Evolutionary conservation across 2,888 invertebrate genomes (phyloP), one percentile per base, ranked within the genome.

Genomic region (Caenorhabditis imperialis): DNA sequence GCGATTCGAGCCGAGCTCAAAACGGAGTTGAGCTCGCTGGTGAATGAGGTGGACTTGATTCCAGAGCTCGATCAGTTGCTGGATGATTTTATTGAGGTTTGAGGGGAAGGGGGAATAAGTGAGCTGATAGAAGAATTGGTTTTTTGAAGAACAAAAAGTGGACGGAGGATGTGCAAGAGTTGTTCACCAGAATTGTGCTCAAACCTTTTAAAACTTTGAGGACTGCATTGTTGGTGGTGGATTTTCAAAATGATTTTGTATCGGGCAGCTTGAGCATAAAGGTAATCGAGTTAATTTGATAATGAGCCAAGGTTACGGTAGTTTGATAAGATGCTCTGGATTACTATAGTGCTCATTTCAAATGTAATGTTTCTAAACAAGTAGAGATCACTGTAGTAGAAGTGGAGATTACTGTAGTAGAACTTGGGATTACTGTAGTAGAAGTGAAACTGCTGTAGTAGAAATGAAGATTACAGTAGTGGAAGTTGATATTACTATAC

Each of bases 231-330:
- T 91, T 98, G 77, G 92, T 97, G 73, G 94, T 98, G 77, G 97
- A 98, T 89, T 96, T 97, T 27, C 97, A 98, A 91, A 97, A 98
- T 90, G 97, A 98, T 90, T 98, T 98, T 90, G 95, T 98, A 88
- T 92, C 93, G 61, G 97, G 97, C 44, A 94, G 95, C 7, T 91
- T 98, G 84, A 93, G 95, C 89, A 93, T 98, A 88, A 94, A 93
- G 74, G 85, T 83, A 42, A 45, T n/a, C n/a, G n/a, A n/a, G n/a
- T n/a, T n/a, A n/a, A n/a, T n/a, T n/a, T n/a, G n/a, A n/a, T n/a
- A n/a, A n/a, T n/a, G n/a, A n/a, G n/a, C n/a, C n/a, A n/a, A n/a
- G n/a, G n/a, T n/a, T n/a, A n/a, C n/a, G n/a, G n/a, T n/a, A n/a
- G n/a, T n/a, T n/a, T n/a, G n/a, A n/a, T n/a, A n/a, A n/a, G n/a